Evolutionary conservation across 2,113 vertebrate species (phyloP).

Genomic region (Mustelus asterias): DNA sequence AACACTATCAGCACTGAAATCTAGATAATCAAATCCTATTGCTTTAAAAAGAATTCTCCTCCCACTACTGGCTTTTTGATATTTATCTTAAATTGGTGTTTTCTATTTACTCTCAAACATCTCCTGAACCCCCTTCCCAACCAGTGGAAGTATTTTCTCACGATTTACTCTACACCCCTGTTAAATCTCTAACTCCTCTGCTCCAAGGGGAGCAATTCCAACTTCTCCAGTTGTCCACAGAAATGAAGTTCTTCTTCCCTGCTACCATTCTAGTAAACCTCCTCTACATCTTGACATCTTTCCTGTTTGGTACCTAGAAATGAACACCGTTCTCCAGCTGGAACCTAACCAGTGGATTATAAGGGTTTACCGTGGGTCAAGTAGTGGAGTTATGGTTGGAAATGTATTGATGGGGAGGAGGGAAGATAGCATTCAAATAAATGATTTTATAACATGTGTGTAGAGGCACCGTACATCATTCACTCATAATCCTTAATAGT

Average conservation of each 20-base stretch:
- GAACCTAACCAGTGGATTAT: not conserved
- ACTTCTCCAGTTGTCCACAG: not conserved
- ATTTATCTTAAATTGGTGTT: not conserved
- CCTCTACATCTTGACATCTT: not conserved
- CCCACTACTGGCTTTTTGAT: not conserved
- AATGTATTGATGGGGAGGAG: not conserved
- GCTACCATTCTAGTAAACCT: not conserved
- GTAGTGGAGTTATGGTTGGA: not conserved
- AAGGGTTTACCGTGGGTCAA: not conserved
- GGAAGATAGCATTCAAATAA: not conserved
- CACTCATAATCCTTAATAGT: not conserved
- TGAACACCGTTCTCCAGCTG: not conserved
- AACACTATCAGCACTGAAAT: not conserved
- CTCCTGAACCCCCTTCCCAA: not conserved
- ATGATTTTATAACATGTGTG: not conserved
- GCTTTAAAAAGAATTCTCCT: not conserved
- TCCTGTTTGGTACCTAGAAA: not conserved
- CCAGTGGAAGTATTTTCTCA: not conserved
- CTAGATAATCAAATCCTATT: not conserved
- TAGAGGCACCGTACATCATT: not conserved
- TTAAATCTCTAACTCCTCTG: not conserved
- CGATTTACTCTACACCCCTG: not conserved
- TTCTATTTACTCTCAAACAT: not conserved
- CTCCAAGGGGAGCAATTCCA: not conserved
- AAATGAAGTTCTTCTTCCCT: not conserved